Evolutionary conservation across 1,140 invertebrate genomes (phyloP).

Genomic region (Hydropsyche tenuis): DNA sequence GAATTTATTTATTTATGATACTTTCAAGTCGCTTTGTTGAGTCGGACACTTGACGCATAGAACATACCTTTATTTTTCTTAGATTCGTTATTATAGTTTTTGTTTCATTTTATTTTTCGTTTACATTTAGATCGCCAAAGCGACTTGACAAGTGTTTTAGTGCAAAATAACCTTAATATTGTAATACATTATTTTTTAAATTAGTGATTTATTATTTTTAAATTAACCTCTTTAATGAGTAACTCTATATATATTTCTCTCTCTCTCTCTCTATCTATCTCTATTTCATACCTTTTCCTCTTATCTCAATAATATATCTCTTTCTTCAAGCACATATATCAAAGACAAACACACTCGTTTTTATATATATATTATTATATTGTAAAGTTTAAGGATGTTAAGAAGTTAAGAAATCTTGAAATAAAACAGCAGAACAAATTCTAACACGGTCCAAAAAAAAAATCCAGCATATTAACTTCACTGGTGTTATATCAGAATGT

Average conservation of each 20-base stretch:
- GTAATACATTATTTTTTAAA: conserved; percentile 22
- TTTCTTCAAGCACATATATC: conserved; percentile 64
- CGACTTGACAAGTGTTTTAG: conserved; percentile 33
- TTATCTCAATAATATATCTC: conserved; percentile 54
- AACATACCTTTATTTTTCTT: background rate
- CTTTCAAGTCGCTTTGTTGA: conserved; percentile 27
- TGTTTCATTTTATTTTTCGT: background rate
- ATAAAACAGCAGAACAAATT: conserved; percentile 10
- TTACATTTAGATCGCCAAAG: conserved; percentile 6
- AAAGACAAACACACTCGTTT: conserved; percentile 62
- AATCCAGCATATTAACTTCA: conserved; percentile 14
- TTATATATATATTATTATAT: conserved; percentile 34
- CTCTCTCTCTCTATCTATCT: background rate
- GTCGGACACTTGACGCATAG: conserved; percentile 4
- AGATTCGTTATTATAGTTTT: conserved; percentile 6
- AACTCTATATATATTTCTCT: conserved; percentile 29
- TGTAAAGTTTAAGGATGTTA: conserved; percentile 13
- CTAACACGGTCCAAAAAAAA: conserved; percentile 25
- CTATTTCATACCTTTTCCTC: conserved; percentile 44
- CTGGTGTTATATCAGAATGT: conserved; percentile 16
- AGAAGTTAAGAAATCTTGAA: conserved; percentile 4
- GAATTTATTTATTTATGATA: background rate
- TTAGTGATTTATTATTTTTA: conserved; percentile 38
- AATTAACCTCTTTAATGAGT: conserved; percentile 33
- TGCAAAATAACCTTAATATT: conserved; percentile 13